Evolutionary conservation across 2,113 vertebrate genomes (phyloP), one percentile per base, ranked within the genome.

Genomic region (Dipodomys stephensi): DNA sequence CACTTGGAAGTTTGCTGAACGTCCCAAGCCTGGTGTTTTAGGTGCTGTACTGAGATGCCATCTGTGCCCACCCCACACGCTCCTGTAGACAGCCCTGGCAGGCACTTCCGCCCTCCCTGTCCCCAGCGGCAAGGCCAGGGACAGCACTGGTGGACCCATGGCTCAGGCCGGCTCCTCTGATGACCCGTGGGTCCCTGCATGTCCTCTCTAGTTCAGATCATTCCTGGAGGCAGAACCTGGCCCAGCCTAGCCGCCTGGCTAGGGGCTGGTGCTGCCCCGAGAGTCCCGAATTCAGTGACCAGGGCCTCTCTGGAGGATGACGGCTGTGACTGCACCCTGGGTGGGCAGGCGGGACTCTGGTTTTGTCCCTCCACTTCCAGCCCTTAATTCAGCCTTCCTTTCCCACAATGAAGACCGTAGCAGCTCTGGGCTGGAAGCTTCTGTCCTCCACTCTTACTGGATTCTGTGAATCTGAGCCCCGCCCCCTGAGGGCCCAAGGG

Each of bases 221-320:
- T 87, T 78, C 32, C 49, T 28, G 60, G 62, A 72, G 74, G 39
- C 13, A 25, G 16, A 71, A 83, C 91, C 35, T 39, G 35, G 35
- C 35, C 35, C 3, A 3, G 35, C 35, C 88, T 32, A 71, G 86
- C 93, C 85, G 88, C 89, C 86, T 90, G 76, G 35, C 76, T 25
- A 68, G 7, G 39, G 39, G 39, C 4, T 5, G 39, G 39, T 39
- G 39, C 39, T 39, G 39, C 39, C 5, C 39, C 39, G 39, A 0
- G 39, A 39, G 39, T 39, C 39, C 5, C 39, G 39, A 39, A 5
- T 39, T 49, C 13, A 49, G 10, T 11, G 68, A 16, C 0, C 39
- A 39, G 39, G 15, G 35, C 73, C 53, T 13, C 46, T 39, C 18
- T 2, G 1, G 28, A 76, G 16, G 44, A 18, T 5, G 1, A 5